These are phyloP conservation scores for Agrenia bidenticulata DNA, from an alignment of 2,888 invertebrate genomes.

Conservation along the genomic window DNA sequence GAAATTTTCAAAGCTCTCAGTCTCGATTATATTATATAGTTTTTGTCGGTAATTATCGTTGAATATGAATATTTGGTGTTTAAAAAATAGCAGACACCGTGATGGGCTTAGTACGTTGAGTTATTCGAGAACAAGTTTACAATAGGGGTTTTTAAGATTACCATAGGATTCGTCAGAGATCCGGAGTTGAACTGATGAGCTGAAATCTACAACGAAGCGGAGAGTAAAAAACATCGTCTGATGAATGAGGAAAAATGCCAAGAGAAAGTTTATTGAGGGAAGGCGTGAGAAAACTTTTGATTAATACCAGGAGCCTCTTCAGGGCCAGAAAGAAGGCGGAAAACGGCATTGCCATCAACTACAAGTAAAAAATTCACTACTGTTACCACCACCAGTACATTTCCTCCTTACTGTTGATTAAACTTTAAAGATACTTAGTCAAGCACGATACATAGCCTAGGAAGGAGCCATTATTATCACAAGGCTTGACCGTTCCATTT, in stretches of 20 bases:
- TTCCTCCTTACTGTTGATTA: constrained; percentile 31
- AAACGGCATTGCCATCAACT: constrained; percentile 28
- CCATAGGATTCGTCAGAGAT: too few relatives aligned
- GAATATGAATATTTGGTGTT: too few relatives aligned
- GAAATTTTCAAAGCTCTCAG: too few relatives aligned
- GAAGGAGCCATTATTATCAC: background rate
- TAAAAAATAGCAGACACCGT: too few relatives aligned
- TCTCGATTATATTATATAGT: too few relatives aligned
- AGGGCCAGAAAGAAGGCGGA: constrained; percentile 15
- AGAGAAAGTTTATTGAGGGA: constrained; percentile 33
- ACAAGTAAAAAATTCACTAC: constrained; percentile 32
- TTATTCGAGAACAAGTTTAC: too few relatives aligned
- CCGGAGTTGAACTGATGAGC: too few relatives aligned
- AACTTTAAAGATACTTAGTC: constrained; percentile 33
- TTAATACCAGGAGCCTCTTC: constrained; percentile 32
- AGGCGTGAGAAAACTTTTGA: constrained; percentile 46
- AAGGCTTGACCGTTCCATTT: background rate
- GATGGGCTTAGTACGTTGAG: too few relatives aligned
- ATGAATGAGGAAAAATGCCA: constrained; percentile 27
- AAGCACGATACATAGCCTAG: background rate
- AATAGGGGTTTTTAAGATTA: too few relatives aligned
- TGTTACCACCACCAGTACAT: constrained; percentile 3
- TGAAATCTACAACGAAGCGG: too few relatives aligned
- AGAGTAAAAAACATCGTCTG: too few relatives aligned
- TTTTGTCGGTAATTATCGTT: too few relatives aligned